A percentile compares a stretch with the other conserved stretches of the same genome.
phyloP scores from a whole-genome alignment of 2,113 vertebrate species.

The Pluvianellus socialis region DNA sequence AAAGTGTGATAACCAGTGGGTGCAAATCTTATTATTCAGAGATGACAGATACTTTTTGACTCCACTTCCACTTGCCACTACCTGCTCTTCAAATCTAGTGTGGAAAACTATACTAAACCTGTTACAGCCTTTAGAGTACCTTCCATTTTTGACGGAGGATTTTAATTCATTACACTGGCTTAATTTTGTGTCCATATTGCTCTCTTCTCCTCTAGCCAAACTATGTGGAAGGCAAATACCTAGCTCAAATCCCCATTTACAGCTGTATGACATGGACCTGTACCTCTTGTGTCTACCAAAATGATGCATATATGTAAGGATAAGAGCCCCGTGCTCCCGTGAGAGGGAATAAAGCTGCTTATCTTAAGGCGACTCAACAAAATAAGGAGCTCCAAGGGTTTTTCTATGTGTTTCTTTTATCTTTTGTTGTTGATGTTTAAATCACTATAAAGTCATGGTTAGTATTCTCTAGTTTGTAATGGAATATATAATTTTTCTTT shows the following conservation, averaged over 20 bases:
- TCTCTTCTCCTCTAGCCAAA: background rate
- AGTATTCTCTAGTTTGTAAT: background rate
- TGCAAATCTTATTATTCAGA: background rate
- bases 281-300: background rate
- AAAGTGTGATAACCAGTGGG: background rate
- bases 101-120: background rate
- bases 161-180: background rate
- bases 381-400: background rate
- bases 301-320: background rate
- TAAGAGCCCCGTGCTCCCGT: background rate
- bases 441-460: background rate
- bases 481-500: background rate
- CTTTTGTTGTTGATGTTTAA: background rate
- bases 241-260: background rate
- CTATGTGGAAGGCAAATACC: background rate
- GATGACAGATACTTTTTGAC: background rate
- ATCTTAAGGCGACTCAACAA: background rate
- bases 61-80: background rate
- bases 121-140: rapidly evolving
- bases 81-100: background rate
- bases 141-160: background rate
- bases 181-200: too few species aligned
- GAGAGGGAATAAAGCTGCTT: background rate
- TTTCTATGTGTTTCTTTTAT: background rate
- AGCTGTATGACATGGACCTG: too few species aligned